phyloP scores from a whole-genome alignment of 2,113 vertebrate genomes.

The Oreochromis niloticus region DNA sequence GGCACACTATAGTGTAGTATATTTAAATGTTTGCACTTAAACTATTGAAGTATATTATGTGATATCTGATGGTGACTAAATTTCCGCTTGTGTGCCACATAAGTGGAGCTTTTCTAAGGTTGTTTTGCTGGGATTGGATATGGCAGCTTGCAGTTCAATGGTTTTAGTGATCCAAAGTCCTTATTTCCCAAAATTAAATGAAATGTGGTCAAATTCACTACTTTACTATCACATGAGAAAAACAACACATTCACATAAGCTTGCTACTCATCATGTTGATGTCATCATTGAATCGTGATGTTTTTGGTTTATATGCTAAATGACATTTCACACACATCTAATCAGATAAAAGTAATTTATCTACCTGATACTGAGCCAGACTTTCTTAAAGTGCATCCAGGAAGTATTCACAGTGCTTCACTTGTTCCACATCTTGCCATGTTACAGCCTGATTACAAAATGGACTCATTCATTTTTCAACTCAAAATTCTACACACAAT shows the following conservation, averaged over 20 bases:
- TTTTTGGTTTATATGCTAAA: neutral
- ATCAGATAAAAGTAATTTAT: neutral
- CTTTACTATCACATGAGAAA: neutral
- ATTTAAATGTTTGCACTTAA: neutral
- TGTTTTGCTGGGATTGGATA: neutral
- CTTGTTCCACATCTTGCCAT: neutral
- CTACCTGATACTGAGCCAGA: neutral
- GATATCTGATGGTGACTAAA: neutral
- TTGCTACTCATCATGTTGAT: neutral
- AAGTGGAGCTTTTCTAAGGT: neutral
- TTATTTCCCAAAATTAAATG: neutral
- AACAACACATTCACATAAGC: neutral
- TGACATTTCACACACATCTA: accelerated
- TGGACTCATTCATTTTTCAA: neutral
- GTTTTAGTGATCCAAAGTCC: neutral
- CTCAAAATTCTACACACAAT: neutral
- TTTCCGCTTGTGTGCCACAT: neutral
- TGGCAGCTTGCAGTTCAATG: neutral
- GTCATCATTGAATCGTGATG: accelerated
- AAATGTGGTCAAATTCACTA: neutral
- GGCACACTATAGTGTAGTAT: accelerated
- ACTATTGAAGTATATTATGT: neutral
- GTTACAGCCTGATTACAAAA: neutral
- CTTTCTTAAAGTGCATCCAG: neutral
- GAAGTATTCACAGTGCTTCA: neutral